phyloP scores from a whole-genome alignment of 2,113 vertebrate genomes.

The Channa maculata region DNA sequence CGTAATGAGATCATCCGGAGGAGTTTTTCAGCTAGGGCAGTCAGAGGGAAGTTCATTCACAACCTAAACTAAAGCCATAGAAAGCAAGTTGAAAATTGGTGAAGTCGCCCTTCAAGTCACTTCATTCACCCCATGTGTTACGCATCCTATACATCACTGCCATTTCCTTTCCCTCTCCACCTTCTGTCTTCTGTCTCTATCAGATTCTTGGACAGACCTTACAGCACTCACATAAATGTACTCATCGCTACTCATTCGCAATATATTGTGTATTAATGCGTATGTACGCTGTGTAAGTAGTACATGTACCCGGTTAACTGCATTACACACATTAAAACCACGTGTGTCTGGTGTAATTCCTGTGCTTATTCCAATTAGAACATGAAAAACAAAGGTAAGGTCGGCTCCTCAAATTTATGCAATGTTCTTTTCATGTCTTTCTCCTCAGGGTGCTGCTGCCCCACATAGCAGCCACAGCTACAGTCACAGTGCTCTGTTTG shows the following conservation, averaged over 20 bases:
- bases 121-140: too few relatives aligned
- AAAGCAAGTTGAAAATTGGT: too few relatives aligned
- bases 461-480: constrained; percentile 37
- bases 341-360: background rate
- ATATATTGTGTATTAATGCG: background rate
- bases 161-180: too few relatives aligned
- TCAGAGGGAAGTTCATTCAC: too few relatives aligned
- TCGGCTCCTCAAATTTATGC: constrained; percentile 45
- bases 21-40: too few relatives aligned
- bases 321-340: constrained; percentile 7
- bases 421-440: constrained; percentile 19
- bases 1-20: too few relatives aligned
- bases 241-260: background rate
- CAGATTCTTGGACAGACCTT: too few relatives aligned
- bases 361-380: constrained; percentile 8
- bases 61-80: too few relatives aligned
- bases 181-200: too few relatives aligned
- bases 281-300: background rate
- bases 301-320: constrained; percentile 9
- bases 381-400: constrained; percentile 13
- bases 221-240: background rate
- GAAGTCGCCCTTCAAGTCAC: too few relatives aligned
- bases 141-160: too few relatives aligned
- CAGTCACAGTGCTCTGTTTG: constrained; percentile 8
- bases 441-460: constrained; percentile 39